These are phyloP conservation scores for Aselliscus stoliczkanus DNA, from an alignment of 2,797 vertebrate genomes.

Conservation along the genomic window DNA sequence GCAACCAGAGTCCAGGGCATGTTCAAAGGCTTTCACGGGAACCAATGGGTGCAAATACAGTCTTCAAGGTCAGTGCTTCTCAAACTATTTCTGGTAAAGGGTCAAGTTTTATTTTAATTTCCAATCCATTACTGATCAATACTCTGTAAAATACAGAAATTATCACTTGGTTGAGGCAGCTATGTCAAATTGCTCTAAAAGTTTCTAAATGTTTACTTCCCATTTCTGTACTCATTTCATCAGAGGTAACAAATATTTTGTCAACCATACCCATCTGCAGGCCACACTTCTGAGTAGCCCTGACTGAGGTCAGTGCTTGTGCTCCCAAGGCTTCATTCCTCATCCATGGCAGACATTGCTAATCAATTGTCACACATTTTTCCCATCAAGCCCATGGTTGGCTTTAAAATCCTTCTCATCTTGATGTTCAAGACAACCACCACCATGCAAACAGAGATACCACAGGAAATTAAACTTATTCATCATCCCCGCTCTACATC, in stretches of 20 bases:
- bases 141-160: background rate
- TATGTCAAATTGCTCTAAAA: background rate
- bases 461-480: background rate
- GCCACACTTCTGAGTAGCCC: background rate
- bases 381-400: background rate
- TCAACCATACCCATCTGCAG: background rate
- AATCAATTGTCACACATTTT: background rate
- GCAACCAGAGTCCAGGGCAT: background rate
- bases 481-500: background rate
- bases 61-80: background rate
- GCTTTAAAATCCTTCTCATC: background rate
- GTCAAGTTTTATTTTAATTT: background rate
- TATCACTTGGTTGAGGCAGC: background rate
- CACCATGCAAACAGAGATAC: background rate
- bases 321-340: background rate
- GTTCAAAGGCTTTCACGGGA: background rate
- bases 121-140: background rate
- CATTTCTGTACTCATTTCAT: background rate
- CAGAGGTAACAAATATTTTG: background rate
- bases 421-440: background rate
- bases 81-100: background rate
- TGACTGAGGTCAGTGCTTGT: background rate
- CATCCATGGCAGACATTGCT: background rate
- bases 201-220: background rate
- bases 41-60: background rate